Conservation (phyloP, 2,888 invertebrate species). For the Leptopilina syphax region DNA sequence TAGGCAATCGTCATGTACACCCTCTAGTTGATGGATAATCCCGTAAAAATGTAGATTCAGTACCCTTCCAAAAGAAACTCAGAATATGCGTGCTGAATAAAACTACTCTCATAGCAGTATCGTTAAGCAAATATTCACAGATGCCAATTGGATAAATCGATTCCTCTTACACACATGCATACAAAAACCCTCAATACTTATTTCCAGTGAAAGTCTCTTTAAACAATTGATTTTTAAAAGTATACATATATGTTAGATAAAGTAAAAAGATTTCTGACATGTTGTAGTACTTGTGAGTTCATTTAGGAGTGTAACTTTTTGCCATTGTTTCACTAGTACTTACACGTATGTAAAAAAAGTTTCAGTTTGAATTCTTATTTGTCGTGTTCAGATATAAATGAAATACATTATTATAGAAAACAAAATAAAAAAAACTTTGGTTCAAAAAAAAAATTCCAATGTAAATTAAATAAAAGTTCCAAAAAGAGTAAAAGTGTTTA, state of each 20-base stretch:
- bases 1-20: slow-evolving; percentile 40
- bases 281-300: too few relatives aligned
- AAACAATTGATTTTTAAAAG: slow-evolving; percentile 4
- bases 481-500: too few relatives aligned
- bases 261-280: too few relatives aligned
- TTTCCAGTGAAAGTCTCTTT: neutral
- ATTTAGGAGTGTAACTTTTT: too few relatives aligned
- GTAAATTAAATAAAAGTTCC: too few relatives aligned
- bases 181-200: slow-evolving; percentile 3
- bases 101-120: slow-evolving; percentile 44
- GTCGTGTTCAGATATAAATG: too few relatives aligned
- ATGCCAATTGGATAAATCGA: slow-evolving; percentile 67
- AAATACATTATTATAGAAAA: too few relatives aligned
- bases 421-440: too few relatives aligned
- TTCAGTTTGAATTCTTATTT: too few relatives aligned
- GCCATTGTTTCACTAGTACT: too few relatives aligned
- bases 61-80: slow-evolving; percentile 39
- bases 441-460: too few relatives aligned
- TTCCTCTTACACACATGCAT: slow-evolving; percentile 46
- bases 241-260: neutral
- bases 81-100: neutral
- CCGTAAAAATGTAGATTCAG: slow-evolving; percentile 72
- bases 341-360: too few relatives aligned
- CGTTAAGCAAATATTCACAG: slow-evolving; percentile 70
- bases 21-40: slow-evolving; percentile 62